A percentile compares a stretch with the other conserved stretches of the same genome.
Evolutionary conservation across 1,140 invertebrate genomes (phyloP).

Genomic region (Uloborus diversus): DNA sequence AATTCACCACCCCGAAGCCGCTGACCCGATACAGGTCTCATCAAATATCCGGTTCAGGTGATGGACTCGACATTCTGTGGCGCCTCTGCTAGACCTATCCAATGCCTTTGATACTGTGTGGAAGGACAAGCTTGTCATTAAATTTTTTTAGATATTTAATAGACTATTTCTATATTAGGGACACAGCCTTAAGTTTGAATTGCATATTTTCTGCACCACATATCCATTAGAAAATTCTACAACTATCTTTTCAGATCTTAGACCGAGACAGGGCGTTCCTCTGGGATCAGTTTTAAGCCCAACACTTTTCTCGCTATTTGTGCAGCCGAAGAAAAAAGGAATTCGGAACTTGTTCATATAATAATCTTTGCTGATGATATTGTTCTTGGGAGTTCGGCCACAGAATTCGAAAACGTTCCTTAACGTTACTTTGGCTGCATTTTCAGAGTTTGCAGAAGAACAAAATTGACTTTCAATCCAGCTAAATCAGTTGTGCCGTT

Average conservation of each 20-base stretch:
- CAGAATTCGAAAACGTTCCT: background rate
- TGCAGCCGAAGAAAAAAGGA: background rate
- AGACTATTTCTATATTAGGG: background rate
- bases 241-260: conserved; percentile 4
- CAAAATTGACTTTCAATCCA: conserved; percentile 22
- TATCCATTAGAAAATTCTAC: conserved; percentile 7
- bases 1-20: too few species aligned
- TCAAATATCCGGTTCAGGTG: too few species aligned
- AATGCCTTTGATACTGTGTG: background rate
- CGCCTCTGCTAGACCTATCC: background rate
- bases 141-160: too few species aligned
- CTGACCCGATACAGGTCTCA: too few species aligned
- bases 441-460: background rate
- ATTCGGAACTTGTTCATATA: background rate
- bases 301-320: conserved; percentile 2
- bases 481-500: background rate
- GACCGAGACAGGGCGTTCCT: background rate
- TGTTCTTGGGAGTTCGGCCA: conserved; percentile 4
- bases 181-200: background rate
- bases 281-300: too few species aligned
- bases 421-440: conserved; percentile 1
- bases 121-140: background rate
- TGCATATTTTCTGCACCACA: background rate
- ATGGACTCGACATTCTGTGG: conserved; percentile 18
- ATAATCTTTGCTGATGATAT: conserved; percentile 12